Base-by-base conservation (phyloP, 2,797 vertebrate species). In the Craterocephalus amniculus region DNA sequence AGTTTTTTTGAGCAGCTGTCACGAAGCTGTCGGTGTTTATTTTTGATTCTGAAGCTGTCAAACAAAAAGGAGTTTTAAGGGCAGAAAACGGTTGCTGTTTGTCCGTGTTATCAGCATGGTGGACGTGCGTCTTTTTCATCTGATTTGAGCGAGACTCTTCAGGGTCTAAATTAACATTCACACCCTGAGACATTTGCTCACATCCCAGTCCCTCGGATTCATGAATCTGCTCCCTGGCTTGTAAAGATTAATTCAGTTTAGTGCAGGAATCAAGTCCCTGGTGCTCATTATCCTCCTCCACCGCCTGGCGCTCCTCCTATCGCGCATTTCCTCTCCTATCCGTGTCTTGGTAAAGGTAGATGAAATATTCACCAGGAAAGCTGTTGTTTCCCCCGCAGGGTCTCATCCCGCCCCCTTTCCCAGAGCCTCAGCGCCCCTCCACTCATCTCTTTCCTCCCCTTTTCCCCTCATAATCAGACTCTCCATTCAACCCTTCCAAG, bases 351-450 rank as follows among this genome's bases (percentile, higher is more conserved):
- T 40, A 72, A 73, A 81, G 67, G 71, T 45, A 34, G 70, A 85
- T 89, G 52, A 90, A 91, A 92, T 83, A 87, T 92, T 91, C 77
- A 87, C 74, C 77, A 86, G 80, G 70, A 87, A 86, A 81, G 81
- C 89, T 83, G 82, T 78, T 84, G 75, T 88, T 72, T 71, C 69
- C 69, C 76, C 79, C 68, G 16, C 66, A 66, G 83, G 66, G 67
- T 76, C 72, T 77, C 76, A 61, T 40, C 62, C 43, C 40, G 18
- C 3, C 34, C 4, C 32, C 22, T 4, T 20, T 45, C 38, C 56
- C 62, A 45, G 20, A 13, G 40, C 70, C 48, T 55, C 13, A 24
- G 1, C 2, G 0, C 48, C 59, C 48, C 27, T 56, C 56, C 7
- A 2, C 72, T 56, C 58, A 16, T 63, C 63, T 16, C 58, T 62